phyloP scores from a whole-genome alignment of 2,113 vertebrate species.

The Picathartes gymnocephalus region DNA sequence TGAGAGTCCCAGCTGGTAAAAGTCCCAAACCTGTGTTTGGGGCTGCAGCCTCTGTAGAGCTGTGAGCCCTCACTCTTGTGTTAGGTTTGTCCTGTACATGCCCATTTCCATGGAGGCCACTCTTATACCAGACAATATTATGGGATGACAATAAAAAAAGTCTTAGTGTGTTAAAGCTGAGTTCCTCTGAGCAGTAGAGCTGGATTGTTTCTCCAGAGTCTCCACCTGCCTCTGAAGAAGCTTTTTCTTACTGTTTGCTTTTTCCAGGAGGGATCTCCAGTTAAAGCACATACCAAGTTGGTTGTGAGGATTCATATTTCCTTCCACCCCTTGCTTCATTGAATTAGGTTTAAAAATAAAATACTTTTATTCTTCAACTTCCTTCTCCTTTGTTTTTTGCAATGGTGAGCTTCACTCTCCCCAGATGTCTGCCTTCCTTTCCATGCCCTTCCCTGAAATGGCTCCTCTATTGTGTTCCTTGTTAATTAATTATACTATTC shows the following conservation, averaged over 20 bases:
- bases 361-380: neutral
- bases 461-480: neutral
- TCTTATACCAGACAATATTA: neutral
- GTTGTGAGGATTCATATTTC: neutral
- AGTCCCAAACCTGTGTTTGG: neutral
- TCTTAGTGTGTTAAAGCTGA: neutral
- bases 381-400: neutral
- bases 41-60: neutral
- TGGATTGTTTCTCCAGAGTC: neutral
- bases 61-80: neutral
- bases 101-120: neutral
- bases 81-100: neutral
- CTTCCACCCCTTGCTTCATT: neutral
- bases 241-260: neutral
- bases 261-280: neutral
- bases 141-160: neutral
- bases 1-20: neutral
- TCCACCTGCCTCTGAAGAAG: neutral
- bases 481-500: neutral
- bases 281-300: neutral
- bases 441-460: neutral
- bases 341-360: constrained; percentile 28
- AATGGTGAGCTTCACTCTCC: neutral
- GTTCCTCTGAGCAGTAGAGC: fast-evolving
- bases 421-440: neutral